phyloP scores from a whole-genome alignment of 2,888 invertebrate genomes.

The Synergus itoensis region DNA sequence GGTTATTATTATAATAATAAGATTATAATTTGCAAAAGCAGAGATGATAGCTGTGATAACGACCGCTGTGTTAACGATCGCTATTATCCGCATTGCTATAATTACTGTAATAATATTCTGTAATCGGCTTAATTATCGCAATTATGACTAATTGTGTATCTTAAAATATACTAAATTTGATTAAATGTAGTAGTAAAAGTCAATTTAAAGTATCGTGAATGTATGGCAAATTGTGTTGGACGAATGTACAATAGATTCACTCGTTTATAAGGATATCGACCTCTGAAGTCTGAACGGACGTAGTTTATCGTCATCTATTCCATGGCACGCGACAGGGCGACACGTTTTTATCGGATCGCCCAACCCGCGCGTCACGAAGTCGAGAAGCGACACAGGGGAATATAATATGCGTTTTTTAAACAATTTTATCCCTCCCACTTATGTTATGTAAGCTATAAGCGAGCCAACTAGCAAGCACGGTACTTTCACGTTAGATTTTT shows the following conservation, averaged over 20 bases:
- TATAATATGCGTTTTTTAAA: conserved; percentile 52
- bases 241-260: conserved; percentile 11
- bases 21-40: background rate
- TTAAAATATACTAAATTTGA: conserved; percentile 2
- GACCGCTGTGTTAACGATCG: background rate
- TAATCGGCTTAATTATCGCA: background rate
- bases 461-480: conserved; percentile 55
- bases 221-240: background rate
- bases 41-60: background rate
- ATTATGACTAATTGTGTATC: background rate
- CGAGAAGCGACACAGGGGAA: conserved; percentile 15
- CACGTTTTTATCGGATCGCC: conserved; percentile 41
- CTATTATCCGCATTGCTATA: background rate
- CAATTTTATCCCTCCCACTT: conserved; percentile 57
- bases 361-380: conserved; percentile 14
- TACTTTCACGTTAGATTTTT: conserved; percentile 71
- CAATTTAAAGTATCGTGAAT: background rate
- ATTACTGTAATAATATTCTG: too few relatives aligned
- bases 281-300: conserved; percentile 11
- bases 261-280: conserved; percentile 30
- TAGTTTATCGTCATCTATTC: conserved; percentile 42
- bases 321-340: conserved; percentile 52
- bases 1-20: too few relatives aligned
- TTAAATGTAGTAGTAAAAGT: background rate
- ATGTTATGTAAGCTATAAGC: conserved; percentile 60